Evolutionary conservation across 2,113 vertebrate genomes (phyloP).

Genomic region (Cynoglossus semilaevis): DNA sequence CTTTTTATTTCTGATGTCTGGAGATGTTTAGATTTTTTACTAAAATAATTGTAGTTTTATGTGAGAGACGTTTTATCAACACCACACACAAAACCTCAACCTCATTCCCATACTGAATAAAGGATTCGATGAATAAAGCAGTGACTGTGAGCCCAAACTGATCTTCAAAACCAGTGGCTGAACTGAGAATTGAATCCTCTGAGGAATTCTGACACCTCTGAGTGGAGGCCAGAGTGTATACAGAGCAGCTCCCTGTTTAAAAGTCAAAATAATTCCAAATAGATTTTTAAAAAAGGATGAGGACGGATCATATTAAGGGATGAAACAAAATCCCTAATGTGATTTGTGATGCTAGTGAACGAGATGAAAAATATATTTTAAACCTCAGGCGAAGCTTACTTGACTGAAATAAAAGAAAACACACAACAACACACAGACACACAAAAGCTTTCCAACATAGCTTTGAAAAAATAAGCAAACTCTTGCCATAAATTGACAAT

Average conservation of each 20-base stretch:
- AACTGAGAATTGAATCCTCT: background rate
- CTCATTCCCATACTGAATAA: background rate
- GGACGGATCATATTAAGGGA: background rate
- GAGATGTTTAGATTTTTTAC: no score
- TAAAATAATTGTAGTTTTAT: background rate
- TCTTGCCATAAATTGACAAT: no score
- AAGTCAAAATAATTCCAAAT: background rate
- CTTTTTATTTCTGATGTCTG: no score
- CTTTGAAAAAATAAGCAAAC: no score
- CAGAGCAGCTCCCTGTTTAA: background rate
- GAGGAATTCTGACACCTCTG: background rate
- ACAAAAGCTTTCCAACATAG: background rate
- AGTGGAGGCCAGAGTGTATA: background rate
- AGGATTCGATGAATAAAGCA: conserved; percentile 2
- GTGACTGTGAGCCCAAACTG: conserved; percentile 6
- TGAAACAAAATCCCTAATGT: background rate
- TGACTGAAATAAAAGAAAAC: background rate
- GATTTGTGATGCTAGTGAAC: background rate
- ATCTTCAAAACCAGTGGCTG: background rate
- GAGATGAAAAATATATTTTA: background rate
- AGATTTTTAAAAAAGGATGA: background rate
- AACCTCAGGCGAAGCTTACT: background rate
- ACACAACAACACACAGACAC: no score
- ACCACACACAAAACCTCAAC: background rate
- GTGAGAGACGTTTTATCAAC: no score